Evolutionary conservation across 2,888 invertebrate genomes (phyloP), one percentile per base, ranked within the genome.

Genomic region (Cephus runcator): DNA sequence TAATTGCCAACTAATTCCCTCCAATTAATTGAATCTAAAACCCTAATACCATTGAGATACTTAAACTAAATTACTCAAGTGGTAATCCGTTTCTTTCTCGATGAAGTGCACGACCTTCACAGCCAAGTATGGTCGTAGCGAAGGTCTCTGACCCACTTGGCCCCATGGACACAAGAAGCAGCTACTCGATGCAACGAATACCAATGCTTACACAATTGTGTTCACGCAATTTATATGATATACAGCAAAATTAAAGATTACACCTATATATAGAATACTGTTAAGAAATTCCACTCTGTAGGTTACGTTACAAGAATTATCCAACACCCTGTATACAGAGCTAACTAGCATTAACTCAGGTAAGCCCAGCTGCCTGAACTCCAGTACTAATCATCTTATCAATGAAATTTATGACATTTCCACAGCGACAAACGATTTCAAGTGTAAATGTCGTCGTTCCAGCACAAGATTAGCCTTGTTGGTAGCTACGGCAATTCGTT

Each of bases 81-180:
- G 71, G 81, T 83, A 85, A 85, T 84, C 85, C 81, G 86, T 85
- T 86, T 85, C 86, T 85, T 86, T 85, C 86, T 86, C 83, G 87
- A 85, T 85, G 85, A 83, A 87, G 86, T 81, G 76, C 80, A 82
- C 84, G 85, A 88, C 88, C 88, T 87, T 89, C 86, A 81, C 75
- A 80, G 76, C 73, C 82, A 82, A 73, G 78, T 86, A 86, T 83
- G 87, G 86, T 85, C 84, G 80, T 83, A 83, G 80, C 84, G 85
- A 87, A 87, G 87, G 87, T 86, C 87, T 86, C 83, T 85, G 88
- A 88, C 86, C 88, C 82, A 87, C 80, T 86, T 87, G 84, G 75
- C 15, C 75, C 56, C 71, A 71, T 34, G 71, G 71, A 71, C 71
- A 56, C 9, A 56, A 56, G 56, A 56, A 56, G 69, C 68, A 73